A percentile compares a stretch with the other conserved stretches of the same genome.
Conservation (phyloP, 1,140 invertebrate genomes). For the Trissolcus basalis region DNA sequence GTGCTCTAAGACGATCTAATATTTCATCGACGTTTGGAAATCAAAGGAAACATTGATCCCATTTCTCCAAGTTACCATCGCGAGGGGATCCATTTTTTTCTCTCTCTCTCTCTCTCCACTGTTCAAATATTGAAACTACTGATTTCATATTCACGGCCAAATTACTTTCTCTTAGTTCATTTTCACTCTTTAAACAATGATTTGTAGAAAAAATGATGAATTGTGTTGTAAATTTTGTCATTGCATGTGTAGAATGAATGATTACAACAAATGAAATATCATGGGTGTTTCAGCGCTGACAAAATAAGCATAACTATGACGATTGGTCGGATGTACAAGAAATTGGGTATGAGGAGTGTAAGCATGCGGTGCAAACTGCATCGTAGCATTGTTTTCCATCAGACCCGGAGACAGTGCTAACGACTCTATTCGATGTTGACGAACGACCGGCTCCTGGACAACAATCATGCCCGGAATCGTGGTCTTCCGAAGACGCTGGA, state of each 20-base stretch:
- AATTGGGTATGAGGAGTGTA: slow-evolving; percentile 30
- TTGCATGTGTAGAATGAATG: too few species aligned
- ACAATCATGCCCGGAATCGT: slow-evolving; percentile 88
- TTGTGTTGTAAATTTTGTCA: too few species aligned
- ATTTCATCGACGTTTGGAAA: background rate
- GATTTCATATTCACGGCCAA: background rate
- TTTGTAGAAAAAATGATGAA: background rate
- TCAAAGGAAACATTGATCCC: slow-evolving; percentile 3
- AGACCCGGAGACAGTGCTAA: slow-evolving; percentile 25
- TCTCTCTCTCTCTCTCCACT: background rate
- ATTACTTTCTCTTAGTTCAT: background rate
- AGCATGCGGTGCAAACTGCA: slow-evolving; percentile 14
- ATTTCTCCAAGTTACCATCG: background rate
- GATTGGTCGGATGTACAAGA: slow-evolving; percentile 19
- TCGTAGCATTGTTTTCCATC: slow-evolving; percentile 25
- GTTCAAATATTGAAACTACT: slow-evolving; percentile 1
- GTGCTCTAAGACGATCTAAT: background rate
- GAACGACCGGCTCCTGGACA: slow-evolving; percentile 27
- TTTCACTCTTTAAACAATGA: background rate
- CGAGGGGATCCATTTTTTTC: background rate
- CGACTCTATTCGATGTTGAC: slow-evolving; percentile 42
- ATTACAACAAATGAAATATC: too few species aligned
- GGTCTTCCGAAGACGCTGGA: slow-evolving; percentile 90
- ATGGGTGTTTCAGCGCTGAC: slow-evolving; percentile 29
- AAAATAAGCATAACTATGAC: slow-evolving; percentile 12